Base-by-base conservation (phyloP, 2,888 invertebrate genomes). In the Biston betularia region DNA sequence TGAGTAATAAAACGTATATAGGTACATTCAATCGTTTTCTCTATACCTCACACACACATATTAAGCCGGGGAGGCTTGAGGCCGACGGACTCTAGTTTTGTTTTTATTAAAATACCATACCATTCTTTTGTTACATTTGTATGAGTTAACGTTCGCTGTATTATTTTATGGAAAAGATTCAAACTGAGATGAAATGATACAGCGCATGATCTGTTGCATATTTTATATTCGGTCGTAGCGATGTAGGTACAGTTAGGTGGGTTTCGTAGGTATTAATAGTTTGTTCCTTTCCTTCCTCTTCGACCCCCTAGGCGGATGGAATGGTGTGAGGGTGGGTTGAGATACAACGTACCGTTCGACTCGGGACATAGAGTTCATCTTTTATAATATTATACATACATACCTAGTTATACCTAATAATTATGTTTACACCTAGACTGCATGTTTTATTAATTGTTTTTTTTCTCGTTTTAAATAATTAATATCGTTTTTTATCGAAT, bases 41-140 rank as follows among this genome's bases (percentile, higher is more conserved):
- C 80, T 77, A 75, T 75, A 72, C 68, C 70, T 69, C 79, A 76
- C 79, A 78, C 84, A 83, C 79, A 80, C 84, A 83, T 75, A 73
- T 73, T 81, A 66, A 74, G 40, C 61, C 74, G 73, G 78, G n/a
- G 79, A 53, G 52, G 74, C 77, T 78, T 78, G 81, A 75, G 75
- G 74, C 79, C 78, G 78, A 75, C 75, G 75, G 77, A 82, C 82
- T 80, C 79, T 79, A 81, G 80, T 81, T 82, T 85, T 86, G 85
- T 86, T 88, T 88, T 86, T 87, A 85, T 87, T 84, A 76, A 84
- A 81, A 88, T 89, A 86, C 87, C 88, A 84, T 86, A 68, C 71
- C 71, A 62, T 65, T 63, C 68, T 68, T 67, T 61, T 67, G 70
- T 69, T 70, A 67, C 70, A 67, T 67, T 70, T 59, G 64, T 67